These are phyloP conservation scores for Taeniopygia guttata DNA, from an alignment of 2,797 vertebrate species.

Conservation along the genomic window DNA sequence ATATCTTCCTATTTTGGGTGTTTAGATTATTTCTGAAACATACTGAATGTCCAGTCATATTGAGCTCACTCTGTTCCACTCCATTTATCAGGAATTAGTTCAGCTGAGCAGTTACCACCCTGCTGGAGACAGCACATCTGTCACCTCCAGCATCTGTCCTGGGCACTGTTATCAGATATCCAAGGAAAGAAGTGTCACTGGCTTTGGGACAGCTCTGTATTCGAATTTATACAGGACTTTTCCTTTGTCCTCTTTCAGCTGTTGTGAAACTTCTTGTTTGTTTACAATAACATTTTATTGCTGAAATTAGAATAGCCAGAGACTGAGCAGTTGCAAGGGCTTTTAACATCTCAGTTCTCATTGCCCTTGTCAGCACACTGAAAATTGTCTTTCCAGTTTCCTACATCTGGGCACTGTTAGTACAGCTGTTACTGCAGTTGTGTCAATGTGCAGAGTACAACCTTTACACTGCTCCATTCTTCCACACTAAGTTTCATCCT, in stretches of 20 bases:
- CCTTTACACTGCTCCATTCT: background rate
- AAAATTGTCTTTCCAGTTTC: background rate
- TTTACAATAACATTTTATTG: background rate
- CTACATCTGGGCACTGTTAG: background rate
- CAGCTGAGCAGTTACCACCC: background rate
- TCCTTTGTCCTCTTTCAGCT: background rate
- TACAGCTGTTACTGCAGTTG: background rate
- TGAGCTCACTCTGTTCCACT: fast-evolving
- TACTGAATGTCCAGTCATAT: background rate
- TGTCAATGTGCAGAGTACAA: background rate
- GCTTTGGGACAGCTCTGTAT: background rate
- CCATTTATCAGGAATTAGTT: background rate
- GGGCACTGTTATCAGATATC: fast-evolving
- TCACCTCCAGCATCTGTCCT: background rate
- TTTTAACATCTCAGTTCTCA: background rate
- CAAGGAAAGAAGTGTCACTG: background rate
- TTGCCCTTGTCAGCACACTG: background rate
- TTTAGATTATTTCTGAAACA: background rate
- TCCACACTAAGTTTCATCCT: background rate
- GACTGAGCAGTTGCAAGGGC: background rate
- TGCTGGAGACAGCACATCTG: background rate
- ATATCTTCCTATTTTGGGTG: background rate
- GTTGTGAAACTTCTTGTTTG: background rate
- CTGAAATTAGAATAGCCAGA: background rate
- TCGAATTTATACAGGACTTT: too few relatives aligned